These are phyloP conservation scores for Acanthurus tractus DNA, from an alignment of 2,797 vertebrate genomes.

Conservation along the genomic window DNA sequence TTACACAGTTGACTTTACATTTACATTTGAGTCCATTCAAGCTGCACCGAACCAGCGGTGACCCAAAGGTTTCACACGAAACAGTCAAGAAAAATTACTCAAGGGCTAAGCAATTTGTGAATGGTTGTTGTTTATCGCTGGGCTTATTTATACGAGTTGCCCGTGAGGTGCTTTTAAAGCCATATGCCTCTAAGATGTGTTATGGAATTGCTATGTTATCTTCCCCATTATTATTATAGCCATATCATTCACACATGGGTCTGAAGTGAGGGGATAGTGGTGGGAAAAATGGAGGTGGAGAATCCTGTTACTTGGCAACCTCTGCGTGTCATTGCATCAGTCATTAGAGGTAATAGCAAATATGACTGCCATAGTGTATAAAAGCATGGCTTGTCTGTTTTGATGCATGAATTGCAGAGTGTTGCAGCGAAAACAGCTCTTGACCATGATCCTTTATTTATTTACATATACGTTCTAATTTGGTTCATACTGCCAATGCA, in stretches of 20 bases:
- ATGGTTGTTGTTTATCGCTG: conserved; percentile 45
- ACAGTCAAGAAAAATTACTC: conserved; percentile 14
- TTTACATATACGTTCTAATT: no score
- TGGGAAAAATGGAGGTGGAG: conserved; percentile 25
- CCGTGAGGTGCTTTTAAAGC: conserved; percentile 36
- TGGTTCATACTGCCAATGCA: conserved; percentile 50
- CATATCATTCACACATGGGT: conserved; percentile 50
- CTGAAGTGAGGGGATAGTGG: conserved; percentile 9
- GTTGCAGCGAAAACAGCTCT: conserved; percentile 36
- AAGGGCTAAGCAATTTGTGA: conserved; percentile 36
- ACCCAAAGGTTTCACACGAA: conserved; percentile 29
- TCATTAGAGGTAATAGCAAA: conserved; percentile 50
- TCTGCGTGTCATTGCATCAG: conserved; percentile 56
- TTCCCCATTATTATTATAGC: conserved; percentile 51
- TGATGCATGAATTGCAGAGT: conserved; percentile 60
- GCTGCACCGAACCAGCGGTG: conserved; percentile 26
- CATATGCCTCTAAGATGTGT: conserved; percentile 54
- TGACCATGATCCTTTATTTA: conserved; percentile 31
- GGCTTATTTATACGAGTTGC: conserved; percentile 49
- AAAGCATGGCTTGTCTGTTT: conserved; percentile 27
- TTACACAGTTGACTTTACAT: conserved; percentile 31
- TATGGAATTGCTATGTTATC: conserved; percentile 51
- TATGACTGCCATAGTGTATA: conserved; percentile 21
- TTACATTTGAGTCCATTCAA: conserved; percentile 19
- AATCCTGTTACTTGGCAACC: conserved; percentile 53